Conservation (phyloP, 2,888 invertebrate genomes). For the Cybosia mesomella region DNA sequence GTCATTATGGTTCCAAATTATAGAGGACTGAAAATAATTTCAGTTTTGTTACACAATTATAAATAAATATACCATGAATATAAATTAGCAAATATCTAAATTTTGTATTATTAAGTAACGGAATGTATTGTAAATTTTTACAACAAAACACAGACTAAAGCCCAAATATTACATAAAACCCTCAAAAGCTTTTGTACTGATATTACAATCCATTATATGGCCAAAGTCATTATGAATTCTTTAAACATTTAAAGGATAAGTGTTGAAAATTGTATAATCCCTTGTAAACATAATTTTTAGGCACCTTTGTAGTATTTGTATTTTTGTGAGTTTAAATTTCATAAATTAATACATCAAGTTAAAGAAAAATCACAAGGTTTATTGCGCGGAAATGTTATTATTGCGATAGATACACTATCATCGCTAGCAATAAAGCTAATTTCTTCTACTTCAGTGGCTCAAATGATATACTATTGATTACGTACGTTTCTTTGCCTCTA, state of each 20-base stretch:
- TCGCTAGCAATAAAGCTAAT: neutral
- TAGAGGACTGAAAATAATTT: neutral
- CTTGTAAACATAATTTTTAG: slow-evolving; percentile 7
- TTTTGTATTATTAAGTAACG: neutral
- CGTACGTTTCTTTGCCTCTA: neutral
- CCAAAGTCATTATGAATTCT: slow-evolving; percentile 30
- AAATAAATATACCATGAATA: neutral
- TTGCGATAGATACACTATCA: neutral
- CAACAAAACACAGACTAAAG: neutral
- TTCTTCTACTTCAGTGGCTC: neutral
- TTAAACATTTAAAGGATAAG: slow-evolving; percentile 34
- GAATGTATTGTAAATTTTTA: neutral
- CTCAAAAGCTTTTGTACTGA: slow-evolving; percentile 18
- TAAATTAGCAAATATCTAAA: neutral
- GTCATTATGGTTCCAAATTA: neutral
- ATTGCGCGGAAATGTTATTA: neutral
- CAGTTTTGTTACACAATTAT: too few relatives aligned
- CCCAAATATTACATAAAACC: slow-evolving; percentile 1
- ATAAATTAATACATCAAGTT: neutral
- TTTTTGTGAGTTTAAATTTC: neutral
- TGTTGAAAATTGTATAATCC: slow-evolving; percentile 17
- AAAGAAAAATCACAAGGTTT: neutral
- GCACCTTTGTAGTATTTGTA: too few relatives aligned
- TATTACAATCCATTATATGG: slow-evolving; percentile 31
- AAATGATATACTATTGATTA: neutral